Conservation (phyloP, 2,888 invertebrate species). For the Lydus trimaculatus region DNA sequence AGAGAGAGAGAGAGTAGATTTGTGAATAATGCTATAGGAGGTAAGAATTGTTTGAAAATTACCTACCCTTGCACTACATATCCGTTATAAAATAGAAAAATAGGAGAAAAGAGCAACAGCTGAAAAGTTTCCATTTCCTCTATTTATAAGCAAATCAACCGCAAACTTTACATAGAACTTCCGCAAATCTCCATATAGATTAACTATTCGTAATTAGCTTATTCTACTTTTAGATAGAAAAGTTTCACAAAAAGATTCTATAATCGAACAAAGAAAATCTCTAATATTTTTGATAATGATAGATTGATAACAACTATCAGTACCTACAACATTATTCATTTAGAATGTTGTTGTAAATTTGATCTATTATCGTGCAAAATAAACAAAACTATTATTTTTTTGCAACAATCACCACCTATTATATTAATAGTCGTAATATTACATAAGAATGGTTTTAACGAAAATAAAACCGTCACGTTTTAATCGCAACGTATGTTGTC, state of each 20-base stretch:
- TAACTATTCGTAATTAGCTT: background rate
- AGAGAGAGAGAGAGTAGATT: background rate
- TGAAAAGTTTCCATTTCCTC: no score
- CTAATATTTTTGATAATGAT: background rate
- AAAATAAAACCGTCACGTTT: slow-evolving; percentile 6
- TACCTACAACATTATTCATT: background rate
- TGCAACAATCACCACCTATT: background rate
- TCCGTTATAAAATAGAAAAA: no score
- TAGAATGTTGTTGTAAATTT: background rate
- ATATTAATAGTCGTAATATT: background rate
- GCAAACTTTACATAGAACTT: background rate
- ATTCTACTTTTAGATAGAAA: background rate
- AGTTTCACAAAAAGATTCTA: background rate
- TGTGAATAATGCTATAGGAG: background rate
- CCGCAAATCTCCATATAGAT: background rate
- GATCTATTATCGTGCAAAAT: no score
- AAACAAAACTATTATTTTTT: no score
- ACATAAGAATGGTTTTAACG: background rate
- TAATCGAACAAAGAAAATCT: background rate
- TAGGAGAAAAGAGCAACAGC: background rate
- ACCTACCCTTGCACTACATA: background rate
- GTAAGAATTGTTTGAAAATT: slow-evolving; percentile 5
- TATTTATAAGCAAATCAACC: no score
- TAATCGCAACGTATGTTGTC: slow-evolving; percentile 5
- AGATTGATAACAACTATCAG: background rate